Percentiles rank a stretch among this genome's conserved stretches.
Evolutionary conservation across 2,888 invertebrate genomes (phyloP).

Genomic region (Calameuta idolon): DNA sequence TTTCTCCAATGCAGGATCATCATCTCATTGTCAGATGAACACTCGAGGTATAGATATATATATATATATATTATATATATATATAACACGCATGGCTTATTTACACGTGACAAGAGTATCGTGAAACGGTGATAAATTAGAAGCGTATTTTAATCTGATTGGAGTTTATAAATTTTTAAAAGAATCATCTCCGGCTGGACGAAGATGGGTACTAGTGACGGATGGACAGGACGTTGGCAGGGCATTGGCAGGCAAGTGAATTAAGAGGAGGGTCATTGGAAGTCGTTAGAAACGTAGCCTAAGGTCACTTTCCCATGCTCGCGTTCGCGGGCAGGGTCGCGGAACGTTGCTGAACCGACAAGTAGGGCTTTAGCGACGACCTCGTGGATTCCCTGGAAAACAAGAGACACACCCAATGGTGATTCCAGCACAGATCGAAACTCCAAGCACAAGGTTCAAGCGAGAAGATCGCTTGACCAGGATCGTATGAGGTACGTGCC

Average conservation of each 20-base stretch:
- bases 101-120: constrained; percentile 13
- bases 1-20: no score
- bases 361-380: constrained; percentile 80
- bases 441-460: no score
- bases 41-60: constrained; percentile 5
- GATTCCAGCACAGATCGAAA: no score
- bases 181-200: no score
- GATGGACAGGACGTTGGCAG: background rate
- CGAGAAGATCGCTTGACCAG: no score
- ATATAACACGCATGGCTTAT: constrained; percentile 15
- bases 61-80: constrained; percentile 2
- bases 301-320: constrained; percentile 72
- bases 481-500: no score
- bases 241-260: background rate
- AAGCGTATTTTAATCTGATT: no score
- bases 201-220: background rate
- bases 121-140: no score
- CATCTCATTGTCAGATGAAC: no score
- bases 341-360: constrained; percentile 83
- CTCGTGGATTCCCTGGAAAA: constrained; percentile 81
- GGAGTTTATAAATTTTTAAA: no score
- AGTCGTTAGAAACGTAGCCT: constrained; percentile 13
- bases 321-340: constrained; percentile 90
- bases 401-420: constrained; percentile 12
- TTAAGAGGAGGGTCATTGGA: background rate